Evolutionary conservation across 2,888 invertebrate species (phyloP).

Genomic region (Pyrgus malvae): DNA sequence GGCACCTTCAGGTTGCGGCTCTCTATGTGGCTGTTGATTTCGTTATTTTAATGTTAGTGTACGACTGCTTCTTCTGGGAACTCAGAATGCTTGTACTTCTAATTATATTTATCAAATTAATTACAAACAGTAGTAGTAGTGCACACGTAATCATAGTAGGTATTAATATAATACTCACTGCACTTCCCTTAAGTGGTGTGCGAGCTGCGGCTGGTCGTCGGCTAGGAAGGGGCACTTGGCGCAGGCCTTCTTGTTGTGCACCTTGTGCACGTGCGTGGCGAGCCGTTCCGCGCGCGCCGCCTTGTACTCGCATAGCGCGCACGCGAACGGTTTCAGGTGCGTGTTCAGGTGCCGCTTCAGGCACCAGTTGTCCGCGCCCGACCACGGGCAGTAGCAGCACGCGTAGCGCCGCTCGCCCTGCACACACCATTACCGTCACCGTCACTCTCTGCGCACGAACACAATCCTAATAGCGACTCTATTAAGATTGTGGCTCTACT

Average conservation of each 20-base stretch:
- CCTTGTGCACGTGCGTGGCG: constrained; percentile 94
- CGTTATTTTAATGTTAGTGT: too few species aligned
- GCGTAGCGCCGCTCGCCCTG: constrained; percentile 88
- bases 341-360: constrained; percentile 95
- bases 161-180: constrained; percentile 83
- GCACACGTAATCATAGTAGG: too few species aligned
- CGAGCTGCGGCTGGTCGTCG: constrained; percentile 90
- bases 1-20: constrained; percentile 82
- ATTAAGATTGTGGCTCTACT: not conserved
- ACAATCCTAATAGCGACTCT: not conserved
- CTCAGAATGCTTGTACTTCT: not conserved
- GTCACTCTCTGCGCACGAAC: not conserved
- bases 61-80: not conserved
- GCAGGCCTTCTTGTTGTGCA: constrained; percentile 95
- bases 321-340: constrained; percentile 95
- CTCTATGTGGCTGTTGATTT: constrained; percentile 80
- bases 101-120: not conserved
- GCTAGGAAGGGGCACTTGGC: constrained; percentile 93
- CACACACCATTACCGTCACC: constrained; percentile 7
- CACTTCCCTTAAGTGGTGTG: constrained; percentile 88
- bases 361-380: constrained; percentile 96
- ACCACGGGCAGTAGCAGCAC: constrained; percentile 96
- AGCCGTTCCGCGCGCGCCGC: constrained; percentile 95
- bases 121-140: too few species aligned
- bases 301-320: constrained; percentile 95